These are phyloP conservation scores for Tangara arthus DNA, from an alignment of 2,797 vertebrate species.

Conservation along the genomic window DNA sequence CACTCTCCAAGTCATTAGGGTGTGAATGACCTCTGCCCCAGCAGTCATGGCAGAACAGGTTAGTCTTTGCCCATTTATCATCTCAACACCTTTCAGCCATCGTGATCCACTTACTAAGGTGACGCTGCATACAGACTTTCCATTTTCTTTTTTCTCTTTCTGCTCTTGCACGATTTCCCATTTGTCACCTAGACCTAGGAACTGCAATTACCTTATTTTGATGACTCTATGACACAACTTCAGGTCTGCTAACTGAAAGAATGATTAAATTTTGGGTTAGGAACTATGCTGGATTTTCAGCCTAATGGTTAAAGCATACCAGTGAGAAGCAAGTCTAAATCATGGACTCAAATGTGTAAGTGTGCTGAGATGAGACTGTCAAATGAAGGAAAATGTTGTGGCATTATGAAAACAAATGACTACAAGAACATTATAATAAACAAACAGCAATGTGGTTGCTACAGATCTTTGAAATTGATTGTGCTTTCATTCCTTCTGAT, in stretches of 20 bases:
- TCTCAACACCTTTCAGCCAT: not conserved
- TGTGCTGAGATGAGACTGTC: not conserved
- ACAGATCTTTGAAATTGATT: not conserved
- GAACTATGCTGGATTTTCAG: not conserved
- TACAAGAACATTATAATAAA: not conserved
- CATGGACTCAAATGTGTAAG: not conserved
- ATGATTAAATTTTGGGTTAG: not conserved
- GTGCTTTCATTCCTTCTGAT: not conserved
- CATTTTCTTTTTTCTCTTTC: not conserved
- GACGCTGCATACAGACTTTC: not conserved
- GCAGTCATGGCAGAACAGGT: not conserved
- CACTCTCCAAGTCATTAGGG: not conserved
- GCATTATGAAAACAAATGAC: not conserved
- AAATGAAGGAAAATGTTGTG: not conserved
- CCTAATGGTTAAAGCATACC: not conserved
- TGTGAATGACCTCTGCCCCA: not conserved
- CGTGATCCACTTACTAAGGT: not conserved
- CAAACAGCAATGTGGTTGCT: not conserved
- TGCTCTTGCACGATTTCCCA: not conserved
- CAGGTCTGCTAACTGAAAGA: not conserved
- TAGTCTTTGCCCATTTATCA: not conserved
- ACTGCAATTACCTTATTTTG: not conserved
- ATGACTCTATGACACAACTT: not conserved
- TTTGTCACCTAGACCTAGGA: not conserved
- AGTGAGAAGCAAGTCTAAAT: not conserved